Base-by-base conservation (phyloP, 2,888 invertebrate species). In the Barypeithes pellucidus region DNA sequence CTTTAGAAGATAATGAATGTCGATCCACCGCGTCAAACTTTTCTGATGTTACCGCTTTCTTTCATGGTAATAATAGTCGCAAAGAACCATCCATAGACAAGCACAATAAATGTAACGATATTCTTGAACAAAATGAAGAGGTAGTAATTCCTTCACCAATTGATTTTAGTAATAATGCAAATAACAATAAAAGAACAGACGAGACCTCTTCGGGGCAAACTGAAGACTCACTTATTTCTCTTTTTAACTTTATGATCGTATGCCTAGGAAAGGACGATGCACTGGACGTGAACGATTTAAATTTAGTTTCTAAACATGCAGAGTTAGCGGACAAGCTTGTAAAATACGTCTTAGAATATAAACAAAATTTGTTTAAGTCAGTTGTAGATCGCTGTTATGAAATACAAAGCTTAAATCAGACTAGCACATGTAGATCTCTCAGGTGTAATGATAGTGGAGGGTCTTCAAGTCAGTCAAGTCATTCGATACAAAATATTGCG, bases 281-380 rank as follows among this genome's bases (percentile, higher is more conserved):
- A n/a, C 50, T 22, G 4, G 61, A 69, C 54, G 14, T 60, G 22
- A 39, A 3, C 47, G 61, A 67, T 52, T 41, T 79, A 18, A 33
- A 59, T 36, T 75, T 73, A 14, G 77, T 78, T 41, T 50, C 79
- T 9, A 41, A 69, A 14, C 73, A 76, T 57, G 79, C 81, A 78
- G 52, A 78, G 24, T 67, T 77, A 45, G 79, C 83, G 41, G 83
- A 84, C 76, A 71, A 76, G 43, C 81, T 80, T 69, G 79, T 84
- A 62, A 73, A 71, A 59, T 75, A 79, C 54, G 73, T 84, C 16
- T 79, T 78, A 9, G 75, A 78, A 54, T 77, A 80, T 47, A 76
- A 82, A 24, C 78, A 80, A 50, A 60, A 66, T 29, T 67, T 81
- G 41, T 79, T 77, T 78, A 73, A 68, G 29, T 59, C 65, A 71